A percentile compares a stretch with the other conserved stretches of the same genome.
Conservation (phyloP, 2,888 invertebrate genomes). For the Nemurella pictetii region DNA sequence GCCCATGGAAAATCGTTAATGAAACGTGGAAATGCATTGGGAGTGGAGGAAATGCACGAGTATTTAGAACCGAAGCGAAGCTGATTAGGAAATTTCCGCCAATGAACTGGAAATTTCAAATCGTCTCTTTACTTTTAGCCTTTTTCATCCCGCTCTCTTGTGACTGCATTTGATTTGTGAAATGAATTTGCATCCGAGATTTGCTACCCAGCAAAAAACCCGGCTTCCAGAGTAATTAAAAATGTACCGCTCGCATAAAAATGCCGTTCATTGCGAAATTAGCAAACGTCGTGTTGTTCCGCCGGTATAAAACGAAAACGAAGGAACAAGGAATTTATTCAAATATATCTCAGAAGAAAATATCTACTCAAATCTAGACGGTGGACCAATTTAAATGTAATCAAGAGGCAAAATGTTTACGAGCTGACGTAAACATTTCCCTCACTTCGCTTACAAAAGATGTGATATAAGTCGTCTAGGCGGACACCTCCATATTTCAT, state of each 20-base stretch:
- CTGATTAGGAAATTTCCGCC: neutral
- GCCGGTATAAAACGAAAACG: neutral
- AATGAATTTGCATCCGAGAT: neutral
- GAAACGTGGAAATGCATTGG: neutral
- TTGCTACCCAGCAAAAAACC: neutral
- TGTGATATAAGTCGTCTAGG: neutral
- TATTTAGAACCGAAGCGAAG: neutral
- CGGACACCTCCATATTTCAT: neutral
- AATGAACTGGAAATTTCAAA: neutral
- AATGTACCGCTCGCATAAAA: neutral
- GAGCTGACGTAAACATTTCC: neutral
- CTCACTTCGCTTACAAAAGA: neutral
- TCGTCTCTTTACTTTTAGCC: neutral
- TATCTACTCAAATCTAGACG: neutral
- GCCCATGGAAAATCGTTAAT: neutral
- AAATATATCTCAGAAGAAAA: neutral
- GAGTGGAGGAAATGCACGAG: neutral
- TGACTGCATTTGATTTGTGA: neutral
- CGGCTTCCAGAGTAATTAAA: neutral
- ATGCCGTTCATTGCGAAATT: neutral
- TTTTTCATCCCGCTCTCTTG: neutral
- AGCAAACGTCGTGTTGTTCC: neutral
- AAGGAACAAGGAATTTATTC: neutral
- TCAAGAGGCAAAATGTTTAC: neutral
- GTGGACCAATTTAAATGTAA: neutral